Conservation (phyloP, 2,113 vertebrate species). For the Chloebia gouldiae region DNA sequence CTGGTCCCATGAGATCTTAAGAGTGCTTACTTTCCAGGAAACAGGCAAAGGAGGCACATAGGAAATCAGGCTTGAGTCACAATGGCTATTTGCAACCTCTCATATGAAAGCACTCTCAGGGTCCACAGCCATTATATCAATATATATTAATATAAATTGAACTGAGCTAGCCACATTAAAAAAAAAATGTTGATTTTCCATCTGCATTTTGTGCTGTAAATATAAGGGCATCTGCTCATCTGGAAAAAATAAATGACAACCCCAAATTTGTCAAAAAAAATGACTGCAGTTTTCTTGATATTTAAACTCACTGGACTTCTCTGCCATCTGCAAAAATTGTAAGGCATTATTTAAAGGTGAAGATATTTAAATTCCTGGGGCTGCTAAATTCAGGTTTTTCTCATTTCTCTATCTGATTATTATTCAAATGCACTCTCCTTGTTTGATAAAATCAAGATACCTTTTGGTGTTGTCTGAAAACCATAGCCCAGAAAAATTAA, state of each 20-base stretch:
- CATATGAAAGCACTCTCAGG: neutral
- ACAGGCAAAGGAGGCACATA: neutral
- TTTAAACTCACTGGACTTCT: neutral
- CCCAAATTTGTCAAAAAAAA: neutral
- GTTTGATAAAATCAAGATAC: neutral
- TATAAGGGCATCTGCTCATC: neutral
- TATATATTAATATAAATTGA: neutral
- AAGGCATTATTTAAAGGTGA: neutral
- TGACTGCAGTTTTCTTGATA: neutral
- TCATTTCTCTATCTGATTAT: neutral
- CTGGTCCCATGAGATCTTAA: neutral
- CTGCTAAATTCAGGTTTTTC: neutral
- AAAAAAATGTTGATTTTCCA: neutral
- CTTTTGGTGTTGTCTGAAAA: neutral
- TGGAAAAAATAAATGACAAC: neutral
- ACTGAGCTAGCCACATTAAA: neutral
- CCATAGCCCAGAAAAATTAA: neutral
- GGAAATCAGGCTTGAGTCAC: neutral
- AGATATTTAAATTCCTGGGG: neutral
- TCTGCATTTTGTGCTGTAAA: neutral
- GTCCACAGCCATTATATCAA: neutral
- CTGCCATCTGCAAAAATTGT: neutral
- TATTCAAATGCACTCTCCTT: neutral
- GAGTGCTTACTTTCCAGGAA: neutral
- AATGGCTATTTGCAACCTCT: neutral